Conservation (phyloP, 2,888 invertebrate genomes). For the Microplitis deprimator region DNA sequence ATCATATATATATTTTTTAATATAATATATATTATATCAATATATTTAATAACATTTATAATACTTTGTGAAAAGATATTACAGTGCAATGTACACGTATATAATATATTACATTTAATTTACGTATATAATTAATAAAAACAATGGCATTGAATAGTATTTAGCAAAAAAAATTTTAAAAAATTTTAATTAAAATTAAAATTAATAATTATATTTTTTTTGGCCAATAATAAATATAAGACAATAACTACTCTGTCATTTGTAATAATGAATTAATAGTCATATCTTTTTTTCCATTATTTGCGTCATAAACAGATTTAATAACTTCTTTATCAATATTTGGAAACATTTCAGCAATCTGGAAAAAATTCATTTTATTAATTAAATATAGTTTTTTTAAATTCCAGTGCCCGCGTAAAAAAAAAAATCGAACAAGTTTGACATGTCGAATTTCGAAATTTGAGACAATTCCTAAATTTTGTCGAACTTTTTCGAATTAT, state of each 20-base stretch:
- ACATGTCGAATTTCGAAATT: too few relatives aligned
- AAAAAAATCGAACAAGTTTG: too few relatives aligned
- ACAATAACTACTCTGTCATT: slow-evolving; percentile 80
- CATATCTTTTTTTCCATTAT: slow-evolving; percentile 89
- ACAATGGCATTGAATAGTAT: neutral
- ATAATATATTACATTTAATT: neutral
- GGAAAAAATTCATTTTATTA: slow-evolving; percentile 58
- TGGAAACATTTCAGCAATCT: slow-evolving; percentile 98
- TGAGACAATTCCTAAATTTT: too few relatives aligned
- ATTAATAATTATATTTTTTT: slow-evolving; percentile 16
- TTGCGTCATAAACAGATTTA: slow-evolving; percentile 90
- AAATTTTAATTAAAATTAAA: neutral
- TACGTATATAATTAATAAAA: neutral
- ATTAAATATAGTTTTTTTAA: slow-evolving; percentile 6
- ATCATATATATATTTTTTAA: too few relatives aligned
- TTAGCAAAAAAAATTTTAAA: neutral
- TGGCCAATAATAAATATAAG: neutral
- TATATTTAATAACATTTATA: neutral
- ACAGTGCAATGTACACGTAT: neutral
- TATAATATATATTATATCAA: too few relatives aligned
- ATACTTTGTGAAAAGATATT: neutral
- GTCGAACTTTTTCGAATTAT: too few relatives aligned
- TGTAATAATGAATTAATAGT: slow-evolving; percentile 92
- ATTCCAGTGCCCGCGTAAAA: too few relatives aligned
- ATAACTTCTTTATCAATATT: slow-evolving; percentile 94